Evolutionary conservation across 2,797 vertebrate genomes (phyloP).

Genomic region (Enteromius thamalakanensis): DNA sequence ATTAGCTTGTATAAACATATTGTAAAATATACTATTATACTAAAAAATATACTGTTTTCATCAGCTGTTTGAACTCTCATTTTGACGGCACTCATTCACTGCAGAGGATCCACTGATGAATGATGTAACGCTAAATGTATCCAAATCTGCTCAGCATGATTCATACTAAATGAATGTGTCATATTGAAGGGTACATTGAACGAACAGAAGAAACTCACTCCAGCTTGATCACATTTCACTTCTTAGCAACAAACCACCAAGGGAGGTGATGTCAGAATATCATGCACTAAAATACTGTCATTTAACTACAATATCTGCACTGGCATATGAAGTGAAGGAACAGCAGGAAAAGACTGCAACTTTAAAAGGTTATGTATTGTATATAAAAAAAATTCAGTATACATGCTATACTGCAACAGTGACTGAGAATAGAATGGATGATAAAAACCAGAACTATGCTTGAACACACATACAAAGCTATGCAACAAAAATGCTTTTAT

Average conservation of each 20-base stretch:
- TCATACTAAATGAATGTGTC: neutral
- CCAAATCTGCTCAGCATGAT: neutral
- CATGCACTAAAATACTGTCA: neutral
- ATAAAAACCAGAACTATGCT: slow-evolving; percentile 6
- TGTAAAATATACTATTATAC: neutral
- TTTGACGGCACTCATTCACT: neutral
- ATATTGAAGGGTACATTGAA: neutral
- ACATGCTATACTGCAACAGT: neutral
- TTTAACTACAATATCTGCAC: neutral
- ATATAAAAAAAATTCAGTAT: neutral
- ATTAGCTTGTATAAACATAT: neutral
- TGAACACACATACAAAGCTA: slow-evolving; percentile 30
- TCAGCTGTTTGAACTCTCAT: no score
- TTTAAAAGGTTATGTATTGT: neutral
- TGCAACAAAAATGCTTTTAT: slow-evolving; percentile 46
- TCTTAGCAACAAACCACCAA: neutral
- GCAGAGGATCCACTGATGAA: neutral
- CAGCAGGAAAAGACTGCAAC: neutral
- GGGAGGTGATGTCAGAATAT: neutral
- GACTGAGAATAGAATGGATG: neutral
- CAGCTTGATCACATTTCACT: neutral
- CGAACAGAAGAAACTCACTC: neutral
- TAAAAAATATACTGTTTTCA: no score
- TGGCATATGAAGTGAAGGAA: neutral
- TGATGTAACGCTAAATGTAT: neutral